Base-by-base conservation (phyloP, 2,797 vertebrate genomes). In the Sorex maritimensis region DNA sequence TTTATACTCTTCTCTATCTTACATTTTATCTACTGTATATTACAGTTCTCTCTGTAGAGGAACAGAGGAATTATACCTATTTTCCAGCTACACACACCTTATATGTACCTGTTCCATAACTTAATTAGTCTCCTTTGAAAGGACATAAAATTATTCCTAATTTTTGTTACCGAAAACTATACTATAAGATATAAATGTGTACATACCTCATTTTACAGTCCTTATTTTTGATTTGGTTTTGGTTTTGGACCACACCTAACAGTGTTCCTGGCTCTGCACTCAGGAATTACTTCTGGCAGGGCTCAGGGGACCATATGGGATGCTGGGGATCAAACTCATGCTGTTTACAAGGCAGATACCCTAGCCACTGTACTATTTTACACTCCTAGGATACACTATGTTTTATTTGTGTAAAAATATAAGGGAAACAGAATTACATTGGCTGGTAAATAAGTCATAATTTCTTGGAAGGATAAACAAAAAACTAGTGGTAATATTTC, bases 101-200 rank as follows among this genome's bases (percentile, higher is more conserved):
- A 49, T 9, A 67, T 21, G 58, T 12, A 78, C 72, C n/a, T 79
- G 24, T 82, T 41, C 26, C 11, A 67, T 30, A 75, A 72, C 8
- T 75, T 52, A 81, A 85, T 63, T 68, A 81, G 17, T 68, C 14
- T 4, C 26, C 12, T 79, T 86, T 58, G 67, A 49, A 58, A 71
- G 69, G 15, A 74, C 34, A 69, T 61, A 28, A 75, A 63, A 8
- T 41, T 78, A 88, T 49, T 88, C 88, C 12, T 74, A 92, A 26
- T 77, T 75, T 89, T 91, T 86, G 13, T 26, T 44, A 52, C 67
- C 38, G 26, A 7, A 90, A 73, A 74, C 3, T 83, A 58, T 46
- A 15, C 3, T 23, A 0, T 23, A 65, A 75, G 63, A 12, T 83
- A 75, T 75, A 89, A 85, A 67, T 14, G 0, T 23, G 15, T 28